These are phyloP conservation scores for Choristoneura fumiferana DNA, from an alignment of 1,140 invertebrate genomes.

Conservation along the genomic window DNA sequence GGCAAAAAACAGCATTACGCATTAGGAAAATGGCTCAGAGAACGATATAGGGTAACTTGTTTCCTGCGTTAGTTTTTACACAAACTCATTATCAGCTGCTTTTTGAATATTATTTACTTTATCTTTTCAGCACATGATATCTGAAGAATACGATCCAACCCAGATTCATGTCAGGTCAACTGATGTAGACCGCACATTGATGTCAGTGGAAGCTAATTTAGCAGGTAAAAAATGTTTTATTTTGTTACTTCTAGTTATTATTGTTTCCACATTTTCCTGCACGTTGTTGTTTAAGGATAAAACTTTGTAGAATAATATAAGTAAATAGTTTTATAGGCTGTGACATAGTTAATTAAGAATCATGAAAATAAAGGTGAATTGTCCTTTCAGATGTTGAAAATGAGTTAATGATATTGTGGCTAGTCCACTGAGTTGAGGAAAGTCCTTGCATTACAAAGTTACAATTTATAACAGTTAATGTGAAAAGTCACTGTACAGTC, in stretches of 20 bases:
- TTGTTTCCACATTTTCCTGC: slow-evolving; percentile 7
- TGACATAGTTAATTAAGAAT: no score
- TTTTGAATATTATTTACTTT: background rate
- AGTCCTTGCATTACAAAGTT: no score
- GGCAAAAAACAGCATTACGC: slow-evolving; percentile 89
- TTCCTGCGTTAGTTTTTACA: slow-evolving; percentile 7
- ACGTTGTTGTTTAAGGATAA: no score
- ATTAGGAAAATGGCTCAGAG: slow-evolving; percentile 88
- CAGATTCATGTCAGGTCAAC: slow-evolving; percentile 88
- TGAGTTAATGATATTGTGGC: no score
- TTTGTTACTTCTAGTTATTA: slow-evolving; percentile 6
- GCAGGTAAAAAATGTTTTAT: slow-evolving; percentile 74
- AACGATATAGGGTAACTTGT: slow-evolving; percentile 80
- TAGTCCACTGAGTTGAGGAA: no score
- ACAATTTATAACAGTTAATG: no score
- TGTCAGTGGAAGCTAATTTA: slow-evolving; percentile 91
- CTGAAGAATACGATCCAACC: slow-evolving; percentile 74
- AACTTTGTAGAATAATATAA: no score
- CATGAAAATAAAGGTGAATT: no score
- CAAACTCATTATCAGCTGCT: background rate
- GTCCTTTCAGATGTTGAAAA: no score
- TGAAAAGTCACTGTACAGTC: no score
- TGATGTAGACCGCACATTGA: slow-evolving; percentile 92
- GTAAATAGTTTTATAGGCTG: no score
- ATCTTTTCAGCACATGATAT: slow-evolving; percentile 67